Percentiles rank a stretch among this genome's conserved stretches.
These are phyloP conservation scores for Catocala fraxini DNA, from an alignment of 2,888 invertebrate genomes.

Conservation along the genomic window DNA sequence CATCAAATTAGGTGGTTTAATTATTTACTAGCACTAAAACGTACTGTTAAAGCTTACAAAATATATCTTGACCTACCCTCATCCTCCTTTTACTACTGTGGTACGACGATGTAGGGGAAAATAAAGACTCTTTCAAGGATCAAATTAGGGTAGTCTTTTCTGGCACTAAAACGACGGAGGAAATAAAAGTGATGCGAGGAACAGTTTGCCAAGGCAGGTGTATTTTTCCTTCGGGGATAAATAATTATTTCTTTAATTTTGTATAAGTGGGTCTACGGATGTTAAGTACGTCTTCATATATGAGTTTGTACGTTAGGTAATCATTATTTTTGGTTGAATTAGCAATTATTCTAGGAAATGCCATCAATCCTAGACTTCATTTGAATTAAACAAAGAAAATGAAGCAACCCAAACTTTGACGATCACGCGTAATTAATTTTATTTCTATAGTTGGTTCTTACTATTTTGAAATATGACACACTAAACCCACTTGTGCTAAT, in stretches of 20 bases:
- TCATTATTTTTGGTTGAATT: background rate
- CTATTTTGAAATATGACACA: background rate
- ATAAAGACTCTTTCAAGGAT: constrained; percentile 63
- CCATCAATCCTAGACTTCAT: no score
- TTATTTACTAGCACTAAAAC: constrained; percentile 86
- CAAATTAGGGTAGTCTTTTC: constrained; percentile 71
- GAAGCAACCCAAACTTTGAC: background rate
- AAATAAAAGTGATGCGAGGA: constrained; percentile 78
- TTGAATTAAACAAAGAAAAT: no score
- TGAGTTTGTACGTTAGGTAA: constrained; percentile 11
- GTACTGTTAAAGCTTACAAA: constrained; percentile 70
- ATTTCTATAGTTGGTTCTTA: no score
- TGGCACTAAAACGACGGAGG: constrained; percentile 75
- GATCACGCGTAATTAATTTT: constrained; percentile 26
- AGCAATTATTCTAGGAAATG: no score
- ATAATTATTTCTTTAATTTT: constrained; percentile 63
- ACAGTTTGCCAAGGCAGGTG: constrained; percentile 75
- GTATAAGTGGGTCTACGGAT: constrained; percentile 46
- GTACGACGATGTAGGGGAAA: constrained; percentile 47
- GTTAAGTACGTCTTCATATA: constrained; percentile 32
- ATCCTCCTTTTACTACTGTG: constrained; percentile 50
- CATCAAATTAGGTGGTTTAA: constrained; percentile 86
- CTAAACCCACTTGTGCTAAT: background rate
- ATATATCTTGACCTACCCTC: constrained; percentile 68
- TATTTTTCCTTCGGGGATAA: constrained; percentile 71